Base-by-base conservation (phyloP, 1,140 invertebrate species). In the Brachionus rubens region DNA sequence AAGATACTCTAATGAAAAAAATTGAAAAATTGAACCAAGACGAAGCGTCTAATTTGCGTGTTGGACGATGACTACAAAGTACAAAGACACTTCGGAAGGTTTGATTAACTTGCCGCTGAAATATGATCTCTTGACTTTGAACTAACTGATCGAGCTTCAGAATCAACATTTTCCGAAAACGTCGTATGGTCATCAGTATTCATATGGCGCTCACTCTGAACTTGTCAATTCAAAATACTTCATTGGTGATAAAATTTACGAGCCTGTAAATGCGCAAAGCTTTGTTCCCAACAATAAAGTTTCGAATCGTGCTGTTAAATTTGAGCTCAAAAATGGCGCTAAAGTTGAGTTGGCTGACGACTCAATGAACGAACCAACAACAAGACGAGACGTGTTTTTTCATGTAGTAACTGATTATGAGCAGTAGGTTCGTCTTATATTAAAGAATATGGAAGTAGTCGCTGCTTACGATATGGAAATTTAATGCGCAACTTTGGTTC, bases 381-480 rank as follows among this genome's bases (percentile, higher is more conserved):
- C 41, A 43, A 65, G 59, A 65, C 9, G 41, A 9, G 12, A 43
- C 41, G 59, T 41, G 19, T 65, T 65, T 43, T 65, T 41, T 24
- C 16, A 41, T 41, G 59, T 65, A 16, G 41, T 65, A n/a, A 41
- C 59, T 1, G 59, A 65, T 24, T 36, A 65, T 65, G 59, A 65
- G 3, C 33, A 43, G 7, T 65, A 33, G 7, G 40, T 65, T 0
- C 59, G 59, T 26, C 41, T 65, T 41, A 24, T 65, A 24, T 16
- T 43, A 2, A 65, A 65, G 41, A 43, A 65, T 65, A 43, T 41
- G 33, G 33, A 65, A 16, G 12, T 43, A 12, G 59, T 65, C 2
- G 59, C 59, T 10, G 59, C 59, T 65, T 65, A 41, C 41, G 59
- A 65, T 65, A 65, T 65, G 59, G 59, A 41, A 41, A 41, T 43